These are phyloP conservation scores for Lepisosteus oculatus DNA, from an alignment of 2,113 vertebrate species.

Conservation along the genomic window DNA sequence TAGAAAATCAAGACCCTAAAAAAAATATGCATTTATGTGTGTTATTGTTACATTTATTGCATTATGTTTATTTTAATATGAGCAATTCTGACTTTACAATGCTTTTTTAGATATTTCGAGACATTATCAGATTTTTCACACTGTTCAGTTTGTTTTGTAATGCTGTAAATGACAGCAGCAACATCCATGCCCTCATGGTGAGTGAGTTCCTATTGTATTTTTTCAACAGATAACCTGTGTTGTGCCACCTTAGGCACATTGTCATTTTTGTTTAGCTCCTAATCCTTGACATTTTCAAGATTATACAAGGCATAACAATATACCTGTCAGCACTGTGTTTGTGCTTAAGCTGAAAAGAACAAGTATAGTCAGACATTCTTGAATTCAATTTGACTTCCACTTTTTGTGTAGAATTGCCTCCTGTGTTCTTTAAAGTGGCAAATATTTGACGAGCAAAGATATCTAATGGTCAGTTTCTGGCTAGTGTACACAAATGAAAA, in stretches of 20 bases:
- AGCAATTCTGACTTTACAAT: too few relatives aligned
- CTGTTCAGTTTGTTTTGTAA: too few relatives aligned
- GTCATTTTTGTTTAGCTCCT: background rate
- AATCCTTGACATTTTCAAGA: constrained; percentile 2
- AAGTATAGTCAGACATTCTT: too few relatives aligned
- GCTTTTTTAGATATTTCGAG: too few relatives aligned
- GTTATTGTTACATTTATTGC: too few relatives aligned
- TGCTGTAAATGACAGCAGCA: background rate
- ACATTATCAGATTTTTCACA: too few relatives aligned
- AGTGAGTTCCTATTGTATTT: background rate
- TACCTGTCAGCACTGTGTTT: background rate
- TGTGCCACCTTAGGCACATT: background rate
- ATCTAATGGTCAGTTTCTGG: constrained; percentile 22
- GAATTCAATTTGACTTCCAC: too few relatives aligned
- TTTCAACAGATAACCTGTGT: constrained; percentile 1
- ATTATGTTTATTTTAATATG: too few relatives aligned
- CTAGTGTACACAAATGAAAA: constrained; percentile 38
- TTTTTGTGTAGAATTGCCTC: too few relatives aligned
- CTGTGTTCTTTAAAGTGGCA: background rate
- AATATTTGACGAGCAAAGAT: constrained; percentile 34
- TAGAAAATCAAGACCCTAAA: too few relatives aligned
- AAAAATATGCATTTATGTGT: too few relatives aligned
- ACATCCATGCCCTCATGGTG: background rate
- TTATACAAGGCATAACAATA: background rate
- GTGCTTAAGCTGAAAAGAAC: too few relatives aligned